A percentile compares a stretch with the other conserved stretches of the same genome.
phyloP scores from a whole-genome alignment of 1,140 invertebrate species.

The Pseudomyrmex gracilis region DNA sequence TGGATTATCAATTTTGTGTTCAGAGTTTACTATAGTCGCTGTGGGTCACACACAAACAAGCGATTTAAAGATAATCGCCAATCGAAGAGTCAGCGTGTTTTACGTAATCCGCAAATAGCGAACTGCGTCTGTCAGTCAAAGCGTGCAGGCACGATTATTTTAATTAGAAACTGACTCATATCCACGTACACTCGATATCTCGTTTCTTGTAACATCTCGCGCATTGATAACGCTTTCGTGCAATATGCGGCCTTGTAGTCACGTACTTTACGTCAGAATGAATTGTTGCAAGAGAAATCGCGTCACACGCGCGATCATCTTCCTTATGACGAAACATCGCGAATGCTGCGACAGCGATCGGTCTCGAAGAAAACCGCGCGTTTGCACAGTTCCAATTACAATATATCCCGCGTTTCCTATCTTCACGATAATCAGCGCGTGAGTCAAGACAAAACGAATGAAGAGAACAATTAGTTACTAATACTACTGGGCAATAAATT shows the following conservation, averaged over 20 bases:
- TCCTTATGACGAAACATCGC: constrained; percentile 36
- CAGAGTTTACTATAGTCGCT: too few species aligned
- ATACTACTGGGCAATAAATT: background rate
- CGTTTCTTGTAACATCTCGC: constrained; percentile 48
- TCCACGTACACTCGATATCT: constrained; percentile 31
- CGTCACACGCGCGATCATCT: constrained; percentile 52
- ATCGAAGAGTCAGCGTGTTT: background rate
- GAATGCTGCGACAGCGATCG: background rate
- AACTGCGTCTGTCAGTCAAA: background rate
- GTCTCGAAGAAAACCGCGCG: constrained; percentile 5
- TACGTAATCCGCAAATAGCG: background rate
- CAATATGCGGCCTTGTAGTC: constrained; percentile 14
- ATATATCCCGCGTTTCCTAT: background rate
- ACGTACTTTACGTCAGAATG: constrained; percentile 45
- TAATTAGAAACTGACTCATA: constrained; percentile 49
- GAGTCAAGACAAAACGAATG: background rate
- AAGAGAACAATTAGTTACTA: constrained; percentile 9
- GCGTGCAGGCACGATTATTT: background rate
- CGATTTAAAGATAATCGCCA: background rate
- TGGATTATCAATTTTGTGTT: background rate
- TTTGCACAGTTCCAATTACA: background rate
- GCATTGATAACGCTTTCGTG: constrained; percentile 26
- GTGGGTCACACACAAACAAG: too few species aligned
- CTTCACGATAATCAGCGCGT: background rate
- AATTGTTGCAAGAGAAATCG: constrained; percentile 25